Conservation (phyloP, 2,888 invertebrate species). For the Gryllus longicercus region DNA sequence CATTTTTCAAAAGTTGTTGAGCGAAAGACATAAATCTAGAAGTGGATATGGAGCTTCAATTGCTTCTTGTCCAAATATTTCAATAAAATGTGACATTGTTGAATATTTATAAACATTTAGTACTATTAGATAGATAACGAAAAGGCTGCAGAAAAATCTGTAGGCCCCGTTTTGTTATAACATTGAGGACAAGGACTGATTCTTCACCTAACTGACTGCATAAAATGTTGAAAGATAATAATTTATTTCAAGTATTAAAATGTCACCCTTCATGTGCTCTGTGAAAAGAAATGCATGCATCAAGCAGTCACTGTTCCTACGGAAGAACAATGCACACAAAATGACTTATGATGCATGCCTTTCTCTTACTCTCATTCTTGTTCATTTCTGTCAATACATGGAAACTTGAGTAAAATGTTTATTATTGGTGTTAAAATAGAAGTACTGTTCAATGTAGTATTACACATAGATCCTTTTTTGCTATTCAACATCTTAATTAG, state of each 20-base stretch:
- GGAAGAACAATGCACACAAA: background rate
- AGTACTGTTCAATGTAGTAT: constrained; percentile 3
- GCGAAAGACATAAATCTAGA: constrained; percentile 69
- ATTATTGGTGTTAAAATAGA: constrained; percentile 1
- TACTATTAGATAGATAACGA: background rate
- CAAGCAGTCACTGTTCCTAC: background rate
- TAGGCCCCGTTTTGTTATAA: background rate
- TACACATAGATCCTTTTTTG: constrained; percentile 1
- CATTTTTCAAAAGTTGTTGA: constrained; percentile 86
- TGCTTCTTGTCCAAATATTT: constrained; percentile 89
- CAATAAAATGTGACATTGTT: constrained; percentile 92
- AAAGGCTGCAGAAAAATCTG: background rate
- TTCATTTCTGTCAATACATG: constrained; percentile 17
- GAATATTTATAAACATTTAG: constrained; percentile 69
- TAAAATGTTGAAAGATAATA: background rate
- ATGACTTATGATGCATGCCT: constrained; percentile 1
- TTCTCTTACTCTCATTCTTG: background rate
- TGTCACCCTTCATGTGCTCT: background rate
- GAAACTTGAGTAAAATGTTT: constrained; percentile 17
- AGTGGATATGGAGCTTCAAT: constrained; percentile 70
- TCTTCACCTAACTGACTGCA: background rate
- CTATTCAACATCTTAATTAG: background rate
- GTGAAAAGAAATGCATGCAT: background rate
- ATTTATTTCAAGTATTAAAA: background rate
- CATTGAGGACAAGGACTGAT: constrained; percentile 1